Base-by-base conservation (phyloP, 2,113 vertebrate species). In the Gadus chalcogrammus region DNA sequence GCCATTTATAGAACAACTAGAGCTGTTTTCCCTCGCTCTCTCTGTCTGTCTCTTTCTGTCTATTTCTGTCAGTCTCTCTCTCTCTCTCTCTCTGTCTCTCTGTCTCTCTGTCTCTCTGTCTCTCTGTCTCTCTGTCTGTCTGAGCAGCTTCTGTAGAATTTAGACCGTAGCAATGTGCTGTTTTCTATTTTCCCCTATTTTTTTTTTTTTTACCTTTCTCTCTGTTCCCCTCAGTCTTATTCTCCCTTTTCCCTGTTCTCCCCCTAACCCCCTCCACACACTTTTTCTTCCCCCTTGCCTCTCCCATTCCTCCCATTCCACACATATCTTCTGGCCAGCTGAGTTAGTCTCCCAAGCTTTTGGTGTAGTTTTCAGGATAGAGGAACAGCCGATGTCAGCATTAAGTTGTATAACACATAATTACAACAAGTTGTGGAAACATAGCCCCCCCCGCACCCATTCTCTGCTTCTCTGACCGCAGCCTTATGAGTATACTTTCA, bases 251-350 rank as follows among this genome's bases (percentile, higher is more conserved):
- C 15, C 55, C 55, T 55, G 53, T 55, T 55, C 12, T 55, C 55
- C 15, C 55, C 15, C n/a, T n/a, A 5, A 7, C 12, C 42, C 9
- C 42, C 42, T 48, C 42, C 31, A 35, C 31, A 35, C 31, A 55
- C 16, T 55, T 55, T 53, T 42, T 65, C 8, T 68, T 68, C 72
- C 61, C 28, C 42, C 35, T n/a, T 52, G 69, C n/a, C 35, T 3
- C 35, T 65, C 70, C 71, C 84, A 81, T 79, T 83, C 81, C 68
- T 81, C 62, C 74, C 83, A 83, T 83, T 78, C 84, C 84, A 83
- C 76, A 83, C 84, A 83, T 85, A 79, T 55, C 81, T 83, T 70
- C 60, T 81, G 70, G 75, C 79, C 81, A 83, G 74, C 81, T 83
- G 81, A 83, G 77, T 73, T 71, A 65, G 78, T 48, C 78, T 73